Conservation (phyloP, 2,888 invertebrate species). For the Brachynemurus nebulosus region DNA sequence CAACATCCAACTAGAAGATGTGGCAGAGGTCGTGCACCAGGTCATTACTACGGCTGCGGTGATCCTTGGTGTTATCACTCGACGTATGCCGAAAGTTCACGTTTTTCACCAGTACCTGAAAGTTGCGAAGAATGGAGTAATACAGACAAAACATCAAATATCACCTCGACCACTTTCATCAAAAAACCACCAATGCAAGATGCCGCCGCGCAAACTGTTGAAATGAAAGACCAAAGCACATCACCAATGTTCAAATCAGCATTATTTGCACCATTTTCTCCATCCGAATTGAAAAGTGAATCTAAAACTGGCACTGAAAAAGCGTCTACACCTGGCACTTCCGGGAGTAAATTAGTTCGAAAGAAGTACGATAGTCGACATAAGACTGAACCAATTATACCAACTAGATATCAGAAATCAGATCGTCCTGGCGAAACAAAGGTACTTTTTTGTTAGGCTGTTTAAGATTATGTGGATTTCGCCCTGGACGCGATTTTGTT, state of each 20-base stretch:
- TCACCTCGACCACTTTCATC: conserved; percentile 15
- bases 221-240: conserved; percentile 32
- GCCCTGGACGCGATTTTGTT: too few species aligned
- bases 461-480: too few species aligned
- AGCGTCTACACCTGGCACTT: too few species aligned
- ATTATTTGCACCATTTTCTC: conserved; percentile 15
- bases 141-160: conserved; percentile 2
- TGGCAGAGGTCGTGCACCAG: too few species aligned
- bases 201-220: conserved; percentile 38
- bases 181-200: conserved; percentile 25
- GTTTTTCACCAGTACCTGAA: conserved; percentile 31
- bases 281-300: conserved; percentile 13
- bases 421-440: conserved; percentile 27
- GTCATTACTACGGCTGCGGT: conserved; percentile 30
- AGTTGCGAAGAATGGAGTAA: conserved; percentile 30
- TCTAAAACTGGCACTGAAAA: conserved; percentile 14
- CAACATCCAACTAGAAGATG: conserved; percentile 27
- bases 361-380: conserved; percentile 19
- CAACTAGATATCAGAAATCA: conserved; percentile 22
- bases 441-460: too few species aligned
- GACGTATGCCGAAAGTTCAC: conserved; percentile 22
- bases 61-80: conserved; percentile 35
- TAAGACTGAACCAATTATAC: conserved; percentile 24
- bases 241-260: conserved; percentile 26
- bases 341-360: conserved; percentile 14